Percentiles rank a stretch among this genome's conserved stretches.
These are phyloP conservation scores for Trissolcus brochymenae DNA, from an alignment of 2,888 invertebrate species.

Conservation along the genomic window DNA sequence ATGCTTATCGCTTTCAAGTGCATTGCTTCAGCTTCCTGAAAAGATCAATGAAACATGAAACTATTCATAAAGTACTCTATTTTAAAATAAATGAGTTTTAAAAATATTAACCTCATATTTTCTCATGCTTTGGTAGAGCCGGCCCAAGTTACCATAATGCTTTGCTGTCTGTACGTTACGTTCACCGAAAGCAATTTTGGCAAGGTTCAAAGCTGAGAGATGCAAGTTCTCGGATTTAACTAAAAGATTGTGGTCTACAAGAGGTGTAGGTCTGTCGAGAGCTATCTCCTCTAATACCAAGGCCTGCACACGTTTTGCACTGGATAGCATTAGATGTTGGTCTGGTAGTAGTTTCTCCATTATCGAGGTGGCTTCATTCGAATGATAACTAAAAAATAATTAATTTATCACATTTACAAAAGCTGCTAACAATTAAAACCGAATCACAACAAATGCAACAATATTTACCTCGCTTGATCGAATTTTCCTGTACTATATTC, in stretches of 20 bases:
- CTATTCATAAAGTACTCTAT: not conserved
- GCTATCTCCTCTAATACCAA: constrained; percentile 95
- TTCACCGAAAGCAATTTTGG: constrained; percentile 91
- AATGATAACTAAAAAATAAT: constrained; percentile 81
- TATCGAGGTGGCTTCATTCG: constrained; percentile 88
- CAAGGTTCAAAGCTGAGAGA: constrained; percentile 86
- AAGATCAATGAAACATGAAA: constrained; percentile 26
- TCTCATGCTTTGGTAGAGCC: constrained; percentile 95
- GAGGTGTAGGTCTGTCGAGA: constrained; percentile 81
- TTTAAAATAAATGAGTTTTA: not conserved
- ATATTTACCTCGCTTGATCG: constrained; percentile 84
- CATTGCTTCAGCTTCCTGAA: constrained; percentile 92
- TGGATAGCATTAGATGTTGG: constrained; percentile 90
- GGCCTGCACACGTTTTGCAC: constrained; percentile 94
- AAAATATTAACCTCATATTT: constrained; percentile 81
- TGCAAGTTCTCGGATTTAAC: constrained; percentile 90
- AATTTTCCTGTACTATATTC: constrained; percentile 94
- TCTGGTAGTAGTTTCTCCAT: constrained; percentile 87
- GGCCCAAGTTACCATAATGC: constrained; percentile 95
- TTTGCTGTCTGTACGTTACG: constrained; percentile 96
- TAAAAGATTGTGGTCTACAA: constrained; percentile 81
- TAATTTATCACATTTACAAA: constrained; percentile 7
- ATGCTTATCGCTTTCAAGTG: constrained; percentile 94
- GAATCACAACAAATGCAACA: not conserved
- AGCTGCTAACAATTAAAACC: not conserved